Evolutionary conservation across 2,113 vertebrate species (phyloP), one percentile per base, ranked within the genome.

Genomic region (Misgurnus anguillicaudatus): DNA sequence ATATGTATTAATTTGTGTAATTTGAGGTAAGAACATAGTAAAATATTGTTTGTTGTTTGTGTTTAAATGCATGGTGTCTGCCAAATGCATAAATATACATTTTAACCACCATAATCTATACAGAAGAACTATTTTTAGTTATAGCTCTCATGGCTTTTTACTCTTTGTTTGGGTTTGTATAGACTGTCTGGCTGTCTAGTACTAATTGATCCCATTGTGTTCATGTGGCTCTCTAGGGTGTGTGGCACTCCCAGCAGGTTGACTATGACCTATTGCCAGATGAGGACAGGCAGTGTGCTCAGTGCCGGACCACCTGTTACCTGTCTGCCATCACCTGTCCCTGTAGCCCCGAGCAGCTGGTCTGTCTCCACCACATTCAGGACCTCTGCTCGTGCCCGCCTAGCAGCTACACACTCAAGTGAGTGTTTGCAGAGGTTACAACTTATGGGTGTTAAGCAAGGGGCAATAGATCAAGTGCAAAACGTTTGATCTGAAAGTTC

Each of bases 221-320:
- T 38, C 45, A 14, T 31, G 3, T 4, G 24, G 65, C 42, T 85
- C 85, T 88, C 62, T 86, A 99, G 98, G 96, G 97, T 11, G 93
- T 99, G 82, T 92, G 93, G 38, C 92, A 94, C 55, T 94, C 91
- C 0, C 94, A 91, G 85, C 91, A 92, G 82, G 92, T 95, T 82
- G 92, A 96, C 7, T 97, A 96, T 81, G 98, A 99, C 76, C 83
- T 94, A 53, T 90, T 98, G 75, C 95, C 96, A 53, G 98, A 99
- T 4, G 98, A 99, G 66, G 95, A 96, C 82, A 94, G 97, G 7
- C 97, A 99, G 88, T 99, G 98, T 87, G 82, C 90, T 64, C 95
- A 94, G 87, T 99, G 98, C 90, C 94, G 96, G 87, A 99, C 98
- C 82, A 99, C 97, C 53, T 99, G 98, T 86, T 99, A 95, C 90